Base-by-base conservation (phyloP, 35 echinoderm and acorn worm species). In the Ophiothrix spiculata region DNA sequence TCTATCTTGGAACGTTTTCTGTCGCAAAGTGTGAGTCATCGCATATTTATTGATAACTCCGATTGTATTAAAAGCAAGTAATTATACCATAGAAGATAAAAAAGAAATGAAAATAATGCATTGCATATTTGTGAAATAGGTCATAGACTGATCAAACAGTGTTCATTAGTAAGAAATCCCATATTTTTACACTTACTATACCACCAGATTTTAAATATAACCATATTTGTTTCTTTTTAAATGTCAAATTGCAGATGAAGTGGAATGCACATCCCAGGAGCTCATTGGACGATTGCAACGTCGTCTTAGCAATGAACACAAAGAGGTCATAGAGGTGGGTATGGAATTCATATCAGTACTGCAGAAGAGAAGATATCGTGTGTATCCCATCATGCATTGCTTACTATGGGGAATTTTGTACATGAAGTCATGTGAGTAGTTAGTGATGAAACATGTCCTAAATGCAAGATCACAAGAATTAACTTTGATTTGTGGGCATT, bases 281-380 rank as follows among this genome's bases (percentile, higher is more conserved):
- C 78, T 97, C 33, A 83, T 97, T 39, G 73, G 38, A 15, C 90
- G 56, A 41, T 79, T 97, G 40, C 86, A 91, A 39, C 54, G 80
- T 35, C 82, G 90, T n/a, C 90, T 97, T 56, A 97, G 90, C 39
- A 35, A 83, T 75, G 94, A 97, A 75, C 94, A 97, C 80, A 82
- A 90, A 38, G 56, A 97, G 73, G 83, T 89, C 45, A 91, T 97
- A 4, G 79, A 92, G 94, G 94, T 97, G 39, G 80, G 80, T 82
- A 56, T 84, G 40, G 45, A 42, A 74, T 29, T 12, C 4, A 74
- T 0, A 32, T 74, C 64, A 74, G 33, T 29, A 74, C 13, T 32
- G n/a, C 33, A 6, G 16, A 29, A 25, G n/a, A 6, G 15, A 32
- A 74, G 64, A 74, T 4, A 74, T 32, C n/a, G 33, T 29, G 13